Evolutionary conservation across 2,888 invertebrate genomes (phyloP), one percentile per base, ranked within the genome.

Genomic region (Nematopogon swammerdamellus): DNA sequence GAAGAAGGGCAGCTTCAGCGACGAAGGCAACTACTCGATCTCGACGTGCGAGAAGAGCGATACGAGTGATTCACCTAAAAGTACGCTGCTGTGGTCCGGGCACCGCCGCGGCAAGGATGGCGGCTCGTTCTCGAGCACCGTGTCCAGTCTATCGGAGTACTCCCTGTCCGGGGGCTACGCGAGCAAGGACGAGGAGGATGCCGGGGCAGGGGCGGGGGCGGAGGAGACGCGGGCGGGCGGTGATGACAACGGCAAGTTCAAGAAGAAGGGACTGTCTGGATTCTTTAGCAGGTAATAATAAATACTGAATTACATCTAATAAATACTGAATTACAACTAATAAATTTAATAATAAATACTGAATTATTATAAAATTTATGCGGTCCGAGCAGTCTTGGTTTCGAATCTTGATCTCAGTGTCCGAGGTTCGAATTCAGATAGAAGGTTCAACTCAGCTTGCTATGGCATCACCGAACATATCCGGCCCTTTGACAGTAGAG

Each of bases 91-190:
- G 49, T 77, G 80, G 75, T 68, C 62, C 57, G 79, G 80, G 2
- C 82, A 84, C 55, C 71, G 76, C 51, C 63, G 84, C 18, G 82
- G 80, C 6, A 80, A 80, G 51, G 83, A 84, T 62, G 82, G 83
- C 47, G 84, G 85, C 2, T 85, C 85, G 1, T 85, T 84, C 63
- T 85, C 85, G 2, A 88, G 88, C 59, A 87, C 87, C 18, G 82
- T 87, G 49, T 88, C 88, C 8, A 87, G 85, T 62, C 68, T 87
- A 29, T 88, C 87, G n/a, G 87, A 88, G 65, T 84, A 84, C 50
- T 88, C 87, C 1, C 76, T 87, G 2, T 74, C 79, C 18, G 85
- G 85, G 3, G 86, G 85, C 55, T 76, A 73, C 55, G 68, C 76
- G 3, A 82, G 83, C 0, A 75, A 74, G 48, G 82, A 82, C 18